Conservation (phyloP, 2,113 vertebrate genomes). For the Camelus bactrianus region DNA sequence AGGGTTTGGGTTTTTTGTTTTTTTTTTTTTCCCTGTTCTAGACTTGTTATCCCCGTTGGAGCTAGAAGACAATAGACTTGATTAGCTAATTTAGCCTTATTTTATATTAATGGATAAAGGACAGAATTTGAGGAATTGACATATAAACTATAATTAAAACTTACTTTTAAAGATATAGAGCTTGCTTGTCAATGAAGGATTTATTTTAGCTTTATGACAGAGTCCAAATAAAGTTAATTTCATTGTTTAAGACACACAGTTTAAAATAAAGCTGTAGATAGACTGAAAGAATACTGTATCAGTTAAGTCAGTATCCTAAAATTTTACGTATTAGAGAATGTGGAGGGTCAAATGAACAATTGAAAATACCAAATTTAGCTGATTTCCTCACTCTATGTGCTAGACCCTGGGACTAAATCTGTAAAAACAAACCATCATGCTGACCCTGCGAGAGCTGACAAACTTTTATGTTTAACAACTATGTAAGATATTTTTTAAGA, state of each 20-base stretch:
- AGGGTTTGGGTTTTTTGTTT: neutral
- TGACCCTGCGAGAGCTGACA: neutral
- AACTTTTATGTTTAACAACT: neutral
- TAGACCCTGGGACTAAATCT: neutral
- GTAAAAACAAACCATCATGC: neutral
- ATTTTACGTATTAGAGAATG: neutral
- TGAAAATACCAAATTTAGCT: neutral
- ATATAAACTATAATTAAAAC: conserved; percentile 35
- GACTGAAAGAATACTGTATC: neutral
- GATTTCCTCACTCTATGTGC: neutral
- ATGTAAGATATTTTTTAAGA: neutral
- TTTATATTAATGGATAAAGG: conserved; percentile 21
- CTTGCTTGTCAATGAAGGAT: conserved; percentile 30
- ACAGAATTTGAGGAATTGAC: neutral
- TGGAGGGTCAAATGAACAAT: conserved; percentile 15
- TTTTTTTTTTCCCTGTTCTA: neutral
- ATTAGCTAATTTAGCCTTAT: conserved; percentile 13
- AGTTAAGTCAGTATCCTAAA: neutral
- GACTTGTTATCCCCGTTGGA: neutral
- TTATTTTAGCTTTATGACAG: neutral
- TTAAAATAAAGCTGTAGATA: neutral
- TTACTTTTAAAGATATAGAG: conserved; percentile 23
- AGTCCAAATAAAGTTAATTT: conserved; percentile 32
- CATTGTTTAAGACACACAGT: conserved; percentile 33
- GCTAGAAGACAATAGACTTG: neutral